Evolutionary conservation across 1,140 invertebrate species (phyloP).

Genomic region (Saccostrea glomerata): DNA sequence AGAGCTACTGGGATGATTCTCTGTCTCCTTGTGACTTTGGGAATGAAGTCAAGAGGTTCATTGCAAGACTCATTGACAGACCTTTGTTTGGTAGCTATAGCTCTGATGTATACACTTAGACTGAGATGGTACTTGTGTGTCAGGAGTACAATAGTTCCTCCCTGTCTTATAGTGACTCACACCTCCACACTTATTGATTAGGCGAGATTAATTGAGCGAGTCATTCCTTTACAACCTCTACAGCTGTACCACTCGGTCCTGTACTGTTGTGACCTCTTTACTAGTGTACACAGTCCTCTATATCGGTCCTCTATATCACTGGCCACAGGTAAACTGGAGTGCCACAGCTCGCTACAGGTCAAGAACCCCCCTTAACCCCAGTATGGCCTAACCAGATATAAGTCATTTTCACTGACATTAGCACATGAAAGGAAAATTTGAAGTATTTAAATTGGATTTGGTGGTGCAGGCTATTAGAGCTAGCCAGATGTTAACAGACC

Average conservation of each 20-base stretch:
- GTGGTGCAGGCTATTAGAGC: neutral
- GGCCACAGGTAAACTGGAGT: neutral
- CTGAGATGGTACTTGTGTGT: slow-evolving; percentile 2
- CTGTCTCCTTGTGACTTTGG: neutral
- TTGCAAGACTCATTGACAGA: slow-evolving; percentile 13
- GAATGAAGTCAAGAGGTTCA: slow-evolving; percentile 34
- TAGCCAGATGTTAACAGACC: slow-evolving; percentile 12
- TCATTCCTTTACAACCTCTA: neutral
- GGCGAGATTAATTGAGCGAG: neutral
- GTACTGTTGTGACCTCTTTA: neutral
- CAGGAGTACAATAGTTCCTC: slow-evolving; percentile 9
- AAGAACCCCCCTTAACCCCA: neutral
- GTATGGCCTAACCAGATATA: slow-evolving; percentile 7
- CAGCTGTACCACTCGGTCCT: neutral
- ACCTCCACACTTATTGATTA: neutral
- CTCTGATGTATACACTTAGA: neutral
- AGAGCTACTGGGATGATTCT: neutral
- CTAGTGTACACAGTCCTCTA: neutral
- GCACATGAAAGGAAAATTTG: slow-evolving; percentile 34
- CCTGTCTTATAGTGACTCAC: slow-evolving; percentile 9
- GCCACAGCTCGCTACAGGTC: neutral
- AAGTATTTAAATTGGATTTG: slow-evolving; percentile 37
- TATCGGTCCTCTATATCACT: neutral
- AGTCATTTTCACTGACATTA: slow-evolving; percentile 20
- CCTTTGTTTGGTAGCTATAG: slow-evolving; percentile 14